Conservation (phyloP, 2,888 invertebrate genomes). For the Eristalis tenax region DNA sequence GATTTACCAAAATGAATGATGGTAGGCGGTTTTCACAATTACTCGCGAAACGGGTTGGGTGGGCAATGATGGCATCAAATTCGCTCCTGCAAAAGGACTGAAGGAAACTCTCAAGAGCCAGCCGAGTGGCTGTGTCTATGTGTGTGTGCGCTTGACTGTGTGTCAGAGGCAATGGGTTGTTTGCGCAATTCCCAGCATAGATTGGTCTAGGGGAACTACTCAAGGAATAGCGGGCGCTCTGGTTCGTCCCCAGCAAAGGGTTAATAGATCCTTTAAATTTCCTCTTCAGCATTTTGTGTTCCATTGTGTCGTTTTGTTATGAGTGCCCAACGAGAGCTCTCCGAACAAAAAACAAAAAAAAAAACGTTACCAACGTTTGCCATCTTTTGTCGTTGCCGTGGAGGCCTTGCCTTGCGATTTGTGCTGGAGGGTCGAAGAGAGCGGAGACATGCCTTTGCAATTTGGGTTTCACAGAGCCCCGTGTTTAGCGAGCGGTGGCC, state of each 20-base stretch:
- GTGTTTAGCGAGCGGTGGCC: not conserved
- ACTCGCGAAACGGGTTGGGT: conserved; percentile 9
- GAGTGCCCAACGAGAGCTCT: conserved; percentile 6
- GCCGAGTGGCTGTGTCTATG: not conserved
- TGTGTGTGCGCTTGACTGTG: not conserved
- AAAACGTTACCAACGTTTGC: not conserved
- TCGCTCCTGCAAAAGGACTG: not conserved
- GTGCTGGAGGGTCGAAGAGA: too few relatives aligned
- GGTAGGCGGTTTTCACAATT: conserved; percentile 59
- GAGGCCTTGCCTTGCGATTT: conserved; percentile 6
- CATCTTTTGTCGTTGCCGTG: conserved; percentile 20
- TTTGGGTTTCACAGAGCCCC: too few relatives aligned
- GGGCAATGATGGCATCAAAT: conserved; percentile 43
- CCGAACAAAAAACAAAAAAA: not conserved
- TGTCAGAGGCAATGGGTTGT: conserved; percentile 15
- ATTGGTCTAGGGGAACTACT: conserved; percentile 52
- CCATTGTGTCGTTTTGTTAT: conserved; percentile 11
- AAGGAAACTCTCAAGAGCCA: conserved; percentile 31
- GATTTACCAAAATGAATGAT: conserved; percentile 63
- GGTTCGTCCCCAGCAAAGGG: conserved; percentile 44
- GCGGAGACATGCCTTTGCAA: too few relatives aligned
- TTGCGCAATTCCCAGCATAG: conserved; percentile 60
- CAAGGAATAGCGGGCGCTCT: conserved; percentile 17
- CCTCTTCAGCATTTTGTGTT: conserved; percentile 7
- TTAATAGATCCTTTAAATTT: conserved; percentile 60